Percentiles rank a stretch among this genome's conserved stretches.
phyloP scores from a whole-genome alignment of 2,113 vertebrate genomes.

The Dolichallabes microphthalmus region DNA sequence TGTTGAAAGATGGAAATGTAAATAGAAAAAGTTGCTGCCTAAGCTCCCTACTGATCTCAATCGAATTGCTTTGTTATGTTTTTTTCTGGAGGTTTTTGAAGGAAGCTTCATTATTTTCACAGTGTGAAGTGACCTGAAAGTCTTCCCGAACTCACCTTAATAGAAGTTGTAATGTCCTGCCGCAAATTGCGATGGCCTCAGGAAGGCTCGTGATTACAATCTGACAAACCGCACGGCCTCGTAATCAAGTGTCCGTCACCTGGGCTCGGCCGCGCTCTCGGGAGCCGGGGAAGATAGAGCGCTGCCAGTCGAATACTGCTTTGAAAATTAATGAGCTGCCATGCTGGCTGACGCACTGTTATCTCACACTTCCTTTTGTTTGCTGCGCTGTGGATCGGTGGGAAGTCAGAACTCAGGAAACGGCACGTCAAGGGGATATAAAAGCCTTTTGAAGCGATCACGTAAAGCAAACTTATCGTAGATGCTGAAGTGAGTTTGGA shows the following conservation, averaged over 20 bases:
- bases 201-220: constrained; percentile 57
- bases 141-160: constrained; percentile 28
- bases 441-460: neutral
- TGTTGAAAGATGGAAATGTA: too few species aligned
- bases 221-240: constrained; percentile 44
- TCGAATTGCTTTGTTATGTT: neutral
- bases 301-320: constrained; percentile 47
- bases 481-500: constrained; percentile 10
- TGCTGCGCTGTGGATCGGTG: constrained; percentile 10
- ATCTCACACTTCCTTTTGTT: neutral
- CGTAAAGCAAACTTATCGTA: constrained; percentile 12
- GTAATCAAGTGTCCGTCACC: constrained; percentile 59
- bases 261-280: neutral
- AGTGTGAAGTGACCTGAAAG: constrained; percentile 1
- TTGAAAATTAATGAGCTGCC: constrained; percentile 52
- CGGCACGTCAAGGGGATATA: neutral
- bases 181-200: constrained; percentile 36
- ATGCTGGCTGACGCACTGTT: neutral
- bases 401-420: constrained; percentile 8
- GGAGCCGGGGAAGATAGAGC: constrained; percentile 32
- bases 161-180: constrained; percentile 38
- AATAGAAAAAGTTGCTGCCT: neutral
- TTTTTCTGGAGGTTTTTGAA: constrained; percentile 2
- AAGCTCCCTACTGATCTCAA: neutral
- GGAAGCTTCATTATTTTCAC: constrained; percentile 4